Conservation (phyloP, 2,888 invertebrate genomes). For the Morpho helenor region DNA sequence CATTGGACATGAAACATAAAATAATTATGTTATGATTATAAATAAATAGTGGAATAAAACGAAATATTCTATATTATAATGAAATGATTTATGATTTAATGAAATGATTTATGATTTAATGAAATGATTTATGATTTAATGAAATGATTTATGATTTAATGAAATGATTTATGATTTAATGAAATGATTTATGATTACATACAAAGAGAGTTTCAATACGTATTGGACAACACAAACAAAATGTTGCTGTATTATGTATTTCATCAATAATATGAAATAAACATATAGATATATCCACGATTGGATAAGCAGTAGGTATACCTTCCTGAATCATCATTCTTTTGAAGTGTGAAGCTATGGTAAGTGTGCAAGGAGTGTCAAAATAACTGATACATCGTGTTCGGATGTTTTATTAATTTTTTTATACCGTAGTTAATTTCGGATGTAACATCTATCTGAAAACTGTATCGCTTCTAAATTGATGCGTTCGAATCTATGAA, state of each 20-base stretch:
- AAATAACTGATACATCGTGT: slow-evolving; percentile 59
- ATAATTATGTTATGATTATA: too few relatives aligned
- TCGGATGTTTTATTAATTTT: slow-evolving; percentile 39
- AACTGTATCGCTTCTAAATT: slow-evolving; percentile 8
- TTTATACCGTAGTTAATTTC: slow-evolving; percentile 18
- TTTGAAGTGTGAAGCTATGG: slow-evolving; percentile 46
- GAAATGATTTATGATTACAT: too few relatives aligned
- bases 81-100: too few relatives aligned
- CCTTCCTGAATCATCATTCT: slow-evolving; percentile 50
- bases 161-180: too few relatives aligned
- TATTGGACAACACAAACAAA: background rate
- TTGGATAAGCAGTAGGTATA: slow-evolving; percentile 58
- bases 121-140: too few relatives aligned
- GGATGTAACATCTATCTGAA: slow-evolving; percentile 16
- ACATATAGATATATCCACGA: slow-evolving; percentile 51
- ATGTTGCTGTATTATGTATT: background rate
- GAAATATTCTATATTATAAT: too few relatives aligned
- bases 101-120: too few relatives aligned
- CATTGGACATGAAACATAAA: too few relatives aligned
- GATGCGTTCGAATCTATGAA: background rate
- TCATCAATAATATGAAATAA: slow-evolving; percentile 6
- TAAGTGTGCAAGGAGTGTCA: slow-evolving; percentile 71
- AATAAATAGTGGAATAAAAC: too few relatives aligned
- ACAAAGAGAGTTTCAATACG: too few relatives aligned
- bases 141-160: too few relatives aligned